Evolutionary conservation across 64 coral and sea anemone genomes (phyloP).

Genomic region (Montipora capricornis): DNA sequence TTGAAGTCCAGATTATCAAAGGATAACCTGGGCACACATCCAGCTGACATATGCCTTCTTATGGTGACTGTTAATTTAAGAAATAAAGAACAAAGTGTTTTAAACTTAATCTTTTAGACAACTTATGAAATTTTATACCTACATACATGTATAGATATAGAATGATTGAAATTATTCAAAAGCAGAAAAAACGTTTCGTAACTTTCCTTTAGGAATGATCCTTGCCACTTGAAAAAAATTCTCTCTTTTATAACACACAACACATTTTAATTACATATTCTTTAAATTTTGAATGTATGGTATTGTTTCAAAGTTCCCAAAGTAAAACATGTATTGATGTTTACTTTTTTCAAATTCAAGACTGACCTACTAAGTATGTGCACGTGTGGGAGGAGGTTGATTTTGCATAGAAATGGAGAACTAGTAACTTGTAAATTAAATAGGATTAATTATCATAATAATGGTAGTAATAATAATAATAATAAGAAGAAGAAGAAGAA

Average conservation of each 20-base stretch:
- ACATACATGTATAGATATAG: neutral
- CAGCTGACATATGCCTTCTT: conserved; percentile 45
- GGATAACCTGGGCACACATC: conserved; percentile 14
- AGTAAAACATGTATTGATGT: conserved; percentile 15
- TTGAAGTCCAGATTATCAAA: conserved; percentile 66
- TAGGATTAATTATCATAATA: conserved; percentile 1
- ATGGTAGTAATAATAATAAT: too few species aligned
- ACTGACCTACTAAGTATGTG: neutral
- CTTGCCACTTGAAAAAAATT: conserved; percentile 2
- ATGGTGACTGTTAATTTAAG: conserved; percentile 57
- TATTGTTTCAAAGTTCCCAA: conserved; percentile 9
- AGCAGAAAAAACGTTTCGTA: neutral
- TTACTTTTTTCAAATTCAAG: conserved; percentile 25
- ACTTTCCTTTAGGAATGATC: neutral
- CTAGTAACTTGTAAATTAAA: conserved; percentile 7
- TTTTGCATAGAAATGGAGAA: conserved; percentile 4
- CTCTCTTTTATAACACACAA: neutral
- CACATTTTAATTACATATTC: conserved; percentile 1
- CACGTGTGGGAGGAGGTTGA: neutral
- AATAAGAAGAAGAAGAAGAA: too few species aligned
- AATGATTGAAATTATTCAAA: neutral
- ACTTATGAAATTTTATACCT: conserved; percentile 10
- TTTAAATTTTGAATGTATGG: neutral
- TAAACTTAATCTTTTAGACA: conserved; percentile 6
- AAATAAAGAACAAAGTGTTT: conserved; percentile 34